Percentiles rank a stretch among this genome's conserved stretches.
phyloP scores from a whole-genome alignment of 2,113 vertebrate genomes.

The Calonectris borealis region DNA sequence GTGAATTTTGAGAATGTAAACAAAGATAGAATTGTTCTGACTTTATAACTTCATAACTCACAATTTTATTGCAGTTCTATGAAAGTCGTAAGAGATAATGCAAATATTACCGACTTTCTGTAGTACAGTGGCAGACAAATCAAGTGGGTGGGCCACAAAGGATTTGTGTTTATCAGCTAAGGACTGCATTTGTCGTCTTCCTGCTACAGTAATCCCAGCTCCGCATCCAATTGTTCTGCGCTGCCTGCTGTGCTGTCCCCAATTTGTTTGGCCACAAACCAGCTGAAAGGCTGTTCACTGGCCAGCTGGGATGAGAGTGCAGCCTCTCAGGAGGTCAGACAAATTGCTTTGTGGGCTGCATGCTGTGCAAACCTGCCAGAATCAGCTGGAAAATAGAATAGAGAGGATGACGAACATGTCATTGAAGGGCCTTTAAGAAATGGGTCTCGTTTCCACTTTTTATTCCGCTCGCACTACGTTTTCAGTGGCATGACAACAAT shows the following conservation, averaged over 20 bases:
- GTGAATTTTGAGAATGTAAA: neutral
- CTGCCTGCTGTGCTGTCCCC: neutral
- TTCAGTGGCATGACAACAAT: neutral
- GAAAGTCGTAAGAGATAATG: neutral
- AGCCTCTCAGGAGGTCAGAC: neutral
- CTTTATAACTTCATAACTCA: neutral
- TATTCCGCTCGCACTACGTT: accelerated
- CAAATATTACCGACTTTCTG: neutral
- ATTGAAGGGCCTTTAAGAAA: neutral
- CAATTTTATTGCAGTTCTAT: neutral
- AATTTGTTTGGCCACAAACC: neutral
- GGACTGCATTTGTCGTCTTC: neutral
- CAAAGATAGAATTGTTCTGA: neutral
- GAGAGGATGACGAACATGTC: neutral
- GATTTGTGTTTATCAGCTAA: neutral
- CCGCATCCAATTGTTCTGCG: accelerated
- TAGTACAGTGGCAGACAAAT: neutral
- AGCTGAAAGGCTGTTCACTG: neutral
- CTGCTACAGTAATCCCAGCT: neutral
- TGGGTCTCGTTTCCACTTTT: neutral
- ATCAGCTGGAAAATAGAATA: neutral
- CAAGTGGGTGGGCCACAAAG: neutral
- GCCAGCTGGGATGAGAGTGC: neutral
- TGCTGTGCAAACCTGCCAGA: neutral
- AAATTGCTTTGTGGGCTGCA: neutral